Base-by-base conservation (phyloP, 2,888 invertebrate genomes). In the Leucoma salicis region DNA sequence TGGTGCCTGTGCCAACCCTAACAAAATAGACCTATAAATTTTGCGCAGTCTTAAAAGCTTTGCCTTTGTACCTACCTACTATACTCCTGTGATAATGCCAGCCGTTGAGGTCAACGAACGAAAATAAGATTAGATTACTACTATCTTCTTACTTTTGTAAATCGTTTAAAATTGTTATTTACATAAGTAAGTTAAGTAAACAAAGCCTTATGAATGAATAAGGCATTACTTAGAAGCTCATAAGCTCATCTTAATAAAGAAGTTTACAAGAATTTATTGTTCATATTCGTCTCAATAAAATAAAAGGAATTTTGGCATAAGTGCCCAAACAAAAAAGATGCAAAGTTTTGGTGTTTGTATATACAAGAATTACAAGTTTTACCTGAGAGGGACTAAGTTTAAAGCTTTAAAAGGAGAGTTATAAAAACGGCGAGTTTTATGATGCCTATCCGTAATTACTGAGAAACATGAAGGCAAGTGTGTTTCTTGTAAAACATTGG, bases 41-140 rank as follows among this genome's bases (percentile, higher is more conserved):
- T n/a, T n/a, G n/a, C n/a, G n/a, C n/a, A n/a, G n/a, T n/a, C n/a
- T n/a, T n/a, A n/a, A n/a, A n/a, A n/a, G n/a, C n/a, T n/a, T n/a
- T n/a, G n/a, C n/a, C n/a, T n/a, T n/a, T n/a, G n/a, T n/a, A n/a
- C n/a, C n/a, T n/a, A n/a, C n/a, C n/a, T n/a, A n/a, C n/a, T n/a
- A n/a, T n/a, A n/a, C n/a, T n/a, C n/a, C n/a, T n/a, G n/a, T n/a
- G n/a, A n/a, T n/a, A n/a, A n/a, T n/a, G n/a, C n/a, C n/a, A n/a
- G n/a, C 46, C 32, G 43, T 37, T 39, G 57, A 63, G 67, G 63
- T 69, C 69, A 68, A 64, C 53, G 63, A 37, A 57, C 62, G 49
- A 54, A 46, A 42, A 38, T 45, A 33, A 53, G 57, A 49, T 52
- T 62, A 67, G 55, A 54, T 51, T 57, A 42, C 4, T 8, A 4